Evolutionary conservation across 2,797 vertebrate species (phyloP).

Genomic region (Melanotaenia pygmaea): DNA sequence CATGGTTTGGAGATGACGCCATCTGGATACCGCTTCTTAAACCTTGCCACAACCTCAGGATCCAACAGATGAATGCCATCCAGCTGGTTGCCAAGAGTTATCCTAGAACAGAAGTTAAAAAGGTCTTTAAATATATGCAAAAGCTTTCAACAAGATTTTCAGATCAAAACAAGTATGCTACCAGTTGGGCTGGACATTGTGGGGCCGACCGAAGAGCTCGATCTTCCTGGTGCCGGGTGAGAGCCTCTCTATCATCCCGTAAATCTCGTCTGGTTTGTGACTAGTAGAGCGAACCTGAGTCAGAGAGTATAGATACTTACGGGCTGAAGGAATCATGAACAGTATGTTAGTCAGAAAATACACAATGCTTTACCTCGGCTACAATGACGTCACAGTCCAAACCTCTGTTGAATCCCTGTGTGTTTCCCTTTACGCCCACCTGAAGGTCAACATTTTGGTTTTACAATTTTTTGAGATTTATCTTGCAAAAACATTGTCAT

Average conservation of each 20-base stretch:
- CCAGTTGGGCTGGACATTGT: conserved; percentile 96
- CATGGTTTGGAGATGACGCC: conserved; percentile 94
- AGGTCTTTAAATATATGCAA: background rate
- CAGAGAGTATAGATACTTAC: background rate
- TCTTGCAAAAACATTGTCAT: background rate
- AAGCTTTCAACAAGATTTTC: background rate
- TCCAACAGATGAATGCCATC: conserved; percentile 94
- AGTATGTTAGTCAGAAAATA: background rate
- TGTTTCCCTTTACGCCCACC: conserved; percentile 94
- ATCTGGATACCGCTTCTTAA: conserved; percentile 92
- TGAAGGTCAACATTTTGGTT: conserved; percentile 55
- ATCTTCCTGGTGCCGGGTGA: conserved; percentile 95
- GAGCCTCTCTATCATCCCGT: conserved; percentile 95
- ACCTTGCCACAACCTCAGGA: conserved; percentile 91
- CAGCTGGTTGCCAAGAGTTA: conserved; percentile 93
- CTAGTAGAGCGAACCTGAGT: conserved; percentile 93
- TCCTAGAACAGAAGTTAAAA: conserved; percentile 72
- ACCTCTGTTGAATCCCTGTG: conserved; percentile 94
- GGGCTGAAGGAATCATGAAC: background rate
- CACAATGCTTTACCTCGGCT: conserved; percentile 85
- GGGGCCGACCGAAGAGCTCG: conserved; percentile 92
- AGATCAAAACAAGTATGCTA: conserved; percentile 49
- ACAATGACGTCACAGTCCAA: conserved; percentile 95
- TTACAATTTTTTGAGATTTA: background rate
- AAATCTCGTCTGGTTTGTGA: conserved; percentile 96